Evolutionary conservation across 2,888 invertebrate genomes (phyloP), one percentile per base, ranked within the genome.

Genomic region (Parascotia fuliginaria): DNA sequence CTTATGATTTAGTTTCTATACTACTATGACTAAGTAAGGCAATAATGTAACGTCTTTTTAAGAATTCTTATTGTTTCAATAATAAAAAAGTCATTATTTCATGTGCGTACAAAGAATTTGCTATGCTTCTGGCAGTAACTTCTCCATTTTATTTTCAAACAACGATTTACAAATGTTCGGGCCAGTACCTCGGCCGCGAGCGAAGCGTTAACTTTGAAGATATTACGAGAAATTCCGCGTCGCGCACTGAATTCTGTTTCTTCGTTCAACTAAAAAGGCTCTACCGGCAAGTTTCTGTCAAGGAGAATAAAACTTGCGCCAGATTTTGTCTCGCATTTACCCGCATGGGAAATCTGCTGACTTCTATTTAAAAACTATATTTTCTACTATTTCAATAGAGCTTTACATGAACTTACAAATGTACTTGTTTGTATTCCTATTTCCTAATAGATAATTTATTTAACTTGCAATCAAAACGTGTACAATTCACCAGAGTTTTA

Each of bases 331-430:
- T 68, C 60, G 55, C 56, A 29, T 51, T 48, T 60, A 42, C 62
- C 56, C 66, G 60, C 67, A 63, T 66, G 67, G 67, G 70, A 70
- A 67, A 67, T 67, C 66, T 58, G 60, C 60, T 70, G 63, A 66
- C 55, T 66, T 55, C 43, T 41, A 63, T 67, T 67, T 60, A 58
- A 54, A 66, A 69, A 54, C 63, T 60, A 54, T 66, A 58, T 63
- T 55, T 60, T 46, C 39, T 50, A 39, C 42, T 61, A 32, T 61
- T 58, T 65, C 61, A 65, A 65, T 68, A 47, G 47, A 54, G 44
- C 33, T 42, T 45, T 47, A 42, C 32, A 41, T 27, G 39, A 31
- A 36, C 22, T 54, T 48, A 36, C 49, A 16, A 24, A 33, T 46
- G 33, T 39, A 39, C 7, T n/a, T n/a, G n/a, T n/a, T n/a, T n/a